Percentiles rank a stretch among this genome's conserved stretches.
These are phyloP conservation scores for Leucoptera coffeella DNA, from an alignment of 2,888 invertebrate genomes.

Conservation along the genomic window DNA sequence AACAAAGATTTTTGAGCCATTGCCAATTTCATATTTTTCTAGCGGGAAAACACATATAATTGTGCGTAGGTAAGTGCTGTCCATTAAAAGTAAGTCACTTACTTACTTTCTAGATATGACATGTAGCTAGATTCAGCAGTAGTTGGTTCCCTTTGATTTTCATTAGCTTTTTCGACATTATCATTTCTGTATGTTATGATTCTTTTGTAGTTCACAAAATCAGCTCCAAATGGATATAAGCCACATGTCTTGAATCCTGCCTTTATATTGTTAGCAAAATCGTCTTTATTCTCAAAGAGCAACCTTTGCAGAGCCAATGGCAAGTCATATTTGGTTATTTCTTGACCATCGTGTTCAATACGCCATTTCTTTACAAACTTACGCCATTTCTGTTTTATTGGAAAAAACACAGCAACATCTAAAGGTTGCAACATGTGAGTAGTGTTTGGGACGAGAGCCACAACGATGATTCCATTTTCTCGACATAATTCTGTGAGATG, in stretches of 20 bases:
- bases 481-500: constrained; percentile 2
- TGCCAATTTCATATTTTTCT: too few relatives aligned
- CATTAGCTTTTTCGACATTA: background rate
- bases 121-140: background rate
- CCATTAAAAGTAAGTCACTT: too few relatives aligned
- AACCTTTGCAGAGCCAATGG: constrained; percentile 6
- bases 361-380: constrained; percentile 7
- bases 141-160: background rate
- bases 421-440: constrained; percentile 3
- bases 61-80: too few relatives aligned
- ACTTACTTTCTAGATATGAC: constrained; percentile 1
- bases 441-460: constrained; percentile 2
- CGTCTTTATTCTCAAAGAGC: too few relatives aligned
- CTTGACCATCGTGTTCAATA: constrained; percentile 9
- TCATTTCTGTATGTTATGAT: too few relatives aligned
- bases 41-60: too few relatives aligned
- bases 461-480: constrained; percentile 3
- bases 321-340: constrained; percentile 8
- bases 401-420: constrained; percentile 3
- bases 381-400: constrained; percentile 6
- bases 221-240: too few relatives aligned
- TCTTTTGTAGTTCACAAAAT: too few relatives aligned
- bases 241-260: too few relatives aligned
- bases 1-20: too few relatives aligned
- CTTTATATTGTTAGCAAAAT: too few relatives aligned